Conservation (phyloP, 2,113 vertebrate genomes). For the Peromyscus californicus region DNA sequence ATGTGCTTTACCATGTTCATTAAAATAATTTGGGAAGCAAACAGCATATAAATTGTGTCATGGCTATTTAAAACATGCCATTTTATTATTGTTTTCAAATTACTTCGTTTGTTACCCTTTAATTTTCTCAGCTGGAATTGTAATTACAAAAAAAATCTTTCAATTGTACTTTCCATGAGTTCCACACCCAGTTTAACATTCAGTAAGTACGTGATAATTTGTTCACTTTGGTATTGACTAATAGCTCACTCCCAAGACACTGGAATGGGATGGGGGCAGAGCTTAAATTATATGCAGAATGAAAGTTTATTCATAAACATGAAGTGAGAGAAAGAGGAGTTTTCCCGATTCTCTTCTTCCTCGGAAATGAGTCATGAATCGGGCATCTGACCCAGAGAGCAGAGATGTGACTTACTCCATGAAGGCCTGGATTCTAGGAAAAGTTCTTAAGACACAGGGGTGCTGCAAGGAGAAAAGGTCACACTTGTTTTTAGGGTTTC, state of each 20-base stretch:
- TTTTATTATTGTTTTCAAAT: slow-evolving; percentile 64
- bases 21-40: slow-evolving; percentile 47
- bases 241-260: slow-evolving; percentile 54
- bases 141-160: slow-evolving; percentile 22
- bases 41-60: background rate
- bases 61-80: slow-evolving; percentile 15
- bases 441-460: background rate
- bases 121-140: slow-evolving; percentile 50
- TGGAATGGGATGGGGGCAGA: background rate
- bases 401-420: background rate
- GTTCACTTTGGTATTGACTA: slow-evolving; percentile 49
- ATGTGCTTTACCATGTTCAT: slow-evolving; percentile 21
- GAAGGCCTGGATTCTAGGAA: background rate
- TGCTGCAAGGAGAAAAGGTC: background rate
- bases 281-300: slow-evolving; percentile 18
- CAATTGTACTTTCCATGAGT: slow-evolving; percentile 30
- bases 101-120: slow-evolving; percentile 53
- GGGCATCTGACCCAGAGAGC: background rate
- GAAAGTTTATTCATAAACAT: slow-evolving; percentile 53
- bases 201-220: slow-evolving; percentile 74
- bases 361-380: background rate
- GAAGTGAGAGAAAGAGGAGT: background rate
- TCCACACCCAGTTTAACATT: slow-evolving; percentile 61
- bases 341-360: background rate
- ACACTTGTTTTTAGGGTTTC: background rate